These are phyloP conservation scores for Phyllotis vaccarum DNA, from an alignment of 2,797 vertebrate species.

Conservation along the genomic window DNA sequence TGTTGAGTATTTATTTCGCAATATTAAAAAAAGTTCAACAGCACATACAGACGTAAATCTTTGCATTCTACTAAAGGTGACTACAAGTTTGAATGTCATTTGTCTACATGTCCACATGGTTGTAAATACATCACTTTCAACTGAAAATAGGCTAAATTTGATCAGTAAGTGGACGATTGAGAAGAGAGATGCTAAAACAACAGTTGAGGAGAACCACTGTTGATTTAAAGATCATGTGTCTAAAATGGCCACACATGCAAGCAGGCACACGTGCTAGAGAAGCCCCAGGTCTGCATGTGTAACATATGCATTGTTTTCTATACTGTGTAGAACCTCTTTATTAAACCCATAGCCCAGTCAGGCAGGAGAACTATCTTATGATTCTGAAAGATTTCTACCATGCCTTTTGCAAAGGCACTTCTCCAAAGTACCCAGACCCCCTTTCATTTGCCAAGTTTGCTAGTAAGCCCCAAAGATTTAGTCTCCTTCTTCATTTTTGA, in stretches of 20 bases:
- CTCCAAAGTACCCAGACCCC: neutral
- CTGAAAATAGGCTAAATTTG: neutral
- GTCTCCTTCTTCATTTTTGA: neutral
- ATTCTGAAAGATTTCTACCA: neutral
- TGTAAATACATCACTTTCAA: neutral
- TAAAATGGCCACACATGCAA: neutral
- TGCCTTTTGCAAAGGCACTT: conserved; percentile 3
- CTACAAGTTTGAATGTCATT: neutral
- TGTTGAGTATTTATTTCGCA: neutral
- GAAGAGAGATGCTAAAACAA: neutral
- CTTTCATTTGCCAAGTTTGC: conserved; percentile 19
- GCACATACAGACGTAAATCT: neutral
- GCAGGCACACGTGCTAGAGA: neutral
- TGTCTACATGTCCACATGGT: neutral
- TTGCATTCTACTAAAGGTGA: neutral
- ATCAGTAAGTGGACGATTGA: neutral
- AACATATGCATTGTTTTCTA: neutral
- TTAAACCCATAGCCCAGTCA: neutral
- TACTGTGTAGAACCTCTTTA: neutral
- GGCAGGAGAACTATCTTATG: neutral
- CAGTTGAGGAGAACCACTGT: neutral
- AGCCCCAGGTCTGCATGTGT: neutral
- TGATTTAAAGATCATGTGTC: neutral
- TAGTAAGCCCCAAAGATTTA: neutral
- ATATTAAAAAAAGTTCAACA: conserved; percentile 7